Evolutionary conservation across 2,113 vertebrate genomes (phyloP).

Genomic region (Leiothrix lutea): DNA sequence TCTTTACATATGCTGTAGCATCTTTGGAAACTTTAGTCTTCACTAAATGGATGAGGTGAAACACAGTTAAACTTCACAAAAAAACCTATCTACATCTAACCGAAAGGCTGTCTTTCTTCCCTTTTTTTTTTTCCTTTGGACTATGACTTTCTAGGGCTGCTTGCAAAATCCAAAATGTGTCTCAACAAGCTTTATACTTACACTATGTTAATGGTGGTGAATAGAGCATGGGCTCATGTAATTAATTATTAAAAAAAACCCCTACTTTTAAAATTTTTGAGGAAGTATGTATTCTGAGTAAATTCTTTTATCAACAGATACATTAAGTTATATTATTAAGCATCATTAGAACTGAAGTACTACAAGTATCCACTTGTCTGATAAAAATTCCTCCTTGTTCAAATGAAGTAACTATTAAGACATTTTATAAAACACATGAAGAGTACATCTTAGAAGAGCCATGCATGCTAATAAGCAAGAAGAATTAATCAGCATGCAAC

Average conservation of each 20-base stretch:
- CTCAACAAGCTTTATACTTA: not conserved
- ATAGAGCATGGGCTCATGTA: not conserved
- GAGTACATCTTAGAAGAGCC: not conserved
- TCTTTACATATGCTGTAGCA: not conserved
- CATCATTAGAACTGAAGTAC: not conserved
- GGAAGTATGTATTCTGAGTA: not conserved
- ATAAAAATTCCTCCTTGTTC: not conserved
- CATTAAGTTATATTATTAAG: not conserved
- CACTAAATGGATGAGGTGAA: not conserved
- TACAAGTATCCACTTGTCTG: not conserved
- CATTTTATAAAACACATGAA: slow-evolving; percentile 12
- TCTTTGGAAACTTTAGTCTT: not conserved
- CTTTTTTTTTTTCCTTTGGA: not conserved
- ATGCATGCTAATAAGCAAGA: not conserved
- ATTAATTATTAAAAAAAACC: not conserved
- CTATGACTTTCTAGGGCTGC: not conserved
- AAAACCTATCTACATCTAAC: not conserved
- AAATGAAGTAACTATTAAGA: slow-evolving; percentile 7
- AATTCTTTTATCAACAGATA: not conserved
- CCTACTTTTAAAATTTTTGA: not conserved
- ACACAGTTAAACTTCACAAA: not conserved
- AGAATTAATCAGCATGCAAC: slow-evolving; percentile 14
- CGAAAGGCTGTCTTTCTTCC: not conserved
- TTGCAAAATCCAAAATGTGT: not conserved
- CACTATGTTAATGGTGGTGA: not conserved